Percentiles rank a stretch among this genome's conserved stretches.
Evolutionary conservation across 2,113 vertebrate species (phyloP).

Genomic region (Centropristis striata): DNA sequence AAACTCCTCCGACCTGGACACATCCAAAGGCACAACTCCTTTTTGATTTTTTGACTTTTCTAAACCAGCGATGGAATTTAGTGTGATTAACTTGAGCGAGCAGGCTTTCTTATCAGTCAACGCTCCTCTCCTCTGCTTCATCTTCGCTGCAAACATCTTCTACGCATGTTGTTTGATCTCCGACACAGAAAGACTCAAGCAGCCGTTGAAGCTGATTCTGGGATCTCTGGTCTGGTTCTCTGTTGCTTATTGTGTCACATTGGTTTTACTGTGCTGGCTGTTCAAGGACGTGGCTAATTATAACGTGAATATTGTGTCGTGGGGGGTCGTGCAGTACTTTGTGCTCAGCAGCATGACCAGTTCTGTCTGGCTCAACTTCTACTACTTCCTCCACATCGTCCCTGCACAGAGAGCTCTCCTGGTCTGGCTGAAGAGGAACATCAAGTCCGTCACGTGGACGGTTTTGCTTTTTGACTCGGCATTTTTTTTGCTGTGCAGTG

Average conservation of each 20-base stretch:
- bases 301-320: rapidly evolving
- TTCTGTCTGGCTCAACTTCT: constrained; percentile 64
- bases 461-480: constrained; percentile 1
- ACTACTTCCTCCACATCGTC: constrained; percentile 63
- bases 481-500: background rate
- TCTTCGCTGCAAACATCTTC: constrained; percentile 55
- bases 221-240: constrained; percentile 46
- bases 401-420: constrained; percentile 20
- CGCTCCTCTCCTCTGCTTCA: constrained; percentile 12
- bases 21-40: background rate
- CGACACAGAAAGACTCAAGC: constrained; percentile 39
- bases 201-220: constrained; percentile 64
- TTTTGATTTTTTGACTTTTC: background rate
- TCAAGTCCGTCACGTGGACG: constrained; percentile 43
- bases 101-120: constrained; percentile 28
- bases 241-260: background rate
- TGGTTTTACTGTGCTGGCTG: background rate
- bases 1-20: background rate
- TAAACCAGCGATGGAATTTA: constrained; percentile 6
- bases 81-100: background rate
- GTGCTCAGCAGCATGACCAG: constrained; percentile 32
- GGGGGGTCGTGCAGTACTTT: background rate
- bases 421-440: constrained; percentile 67
- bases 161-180: constrained; percentile 54
- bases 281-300: rapidly evolving